Base-by-base conservation (phyloP, 2,113 vertebrate genomes). In the Meriones unguiculatus region DNA sequence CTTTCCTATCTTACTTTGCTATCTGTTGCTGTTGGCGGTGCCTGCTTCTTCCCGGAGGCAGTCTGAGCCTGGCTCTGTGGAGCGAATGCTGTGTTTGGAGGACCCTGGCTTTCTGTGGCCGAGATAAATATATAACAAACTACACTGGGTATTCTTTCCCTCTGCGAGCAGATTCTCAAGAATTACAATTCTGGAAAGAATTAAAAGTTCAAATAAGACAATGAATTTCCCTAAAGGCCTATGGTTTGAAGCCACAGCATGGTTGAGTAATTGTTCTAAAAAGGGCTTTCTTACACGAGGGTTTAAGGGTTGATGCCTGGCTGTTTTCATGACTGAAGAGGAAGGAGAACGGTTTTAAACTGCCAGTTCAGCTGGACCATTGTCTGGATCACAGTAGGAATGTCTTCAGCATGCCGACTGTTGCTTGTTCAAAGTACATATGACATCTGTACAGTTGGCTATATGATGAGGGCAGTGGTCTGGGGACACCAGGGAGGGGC, bases 161-260 rank as follows among this genome's bases (percentile, higher is more conserved):
- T 93, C 54, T 10, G 17, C 95, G 97, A 96, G 92, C 95, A 86
- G 72, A 84, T 89, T 92, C 81, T 90, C 81, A 94, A 95, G 69
- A 96, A 92, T 85, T 94, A 73, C 70, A 82, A 90, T 65, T 93
- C 81, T 96, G 89, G 91, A 93, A 95, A 90, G 95, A 97, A 90
- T 69, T 46, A 46, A 92, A 75, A 0, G 0, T 90, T 97, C 78
- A 78, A 77, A 22, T 95, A 50, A 72, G 65, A 92, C 70, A 92
- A 78, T 96, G 84, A 95, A 80, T 90, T 96, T 88, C 73, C 59
- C 75, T 59, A 73, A 84, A 94, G 28, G 80, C 86, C 5, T 17
- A 84, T 77, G 76, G 64, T 62, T 93, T 89, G 82, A 89, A 94
- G 88, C 75, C 95, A 87, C 85, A 87, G 90, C 82, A 87, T 4